phyloP scores from a whole-genome alignment of 2,888 invertebrate genomes.

The Cerceris rybyensis region DNA sequence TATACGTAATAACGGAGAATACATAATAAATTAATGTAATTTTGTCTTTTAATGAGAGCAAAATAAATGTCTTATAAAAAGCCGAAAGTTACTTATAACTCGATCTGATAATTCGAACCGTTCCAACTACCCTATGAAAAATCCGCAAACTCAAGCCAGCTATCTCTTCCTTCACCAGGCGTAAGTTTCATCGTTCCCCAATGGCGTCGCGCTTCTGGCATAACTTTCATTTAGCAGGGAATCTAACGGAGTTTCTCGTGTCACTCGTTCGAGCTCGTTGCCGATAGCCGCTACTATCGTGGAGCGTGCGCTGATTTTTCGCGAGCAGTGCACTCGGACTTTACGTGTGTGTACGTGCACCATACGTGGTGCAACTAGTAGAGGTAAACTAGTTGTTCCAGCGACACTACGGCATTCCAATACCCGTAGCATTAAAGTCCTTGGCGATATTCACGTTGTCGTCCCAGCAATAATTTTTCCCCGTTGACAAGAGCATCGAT shows the following conservation, averaged over 20 bases:
- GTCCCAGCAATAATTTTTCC: constrained; percentile 52
- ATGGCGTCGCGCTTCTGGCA: constrained; percentile 11
- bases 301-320: constrained; percentile 31
- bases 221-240: constrained; percentile 46
- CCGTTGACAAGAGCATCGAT: constrained; percentile 49
- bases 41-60: no score
- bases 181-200: neutral
- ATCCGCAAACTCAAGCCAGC: neutral
- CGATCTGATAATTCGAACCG: no score
- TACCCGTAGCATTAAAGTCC: constrained; percentile 49
- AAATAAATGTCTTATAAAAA: no score
- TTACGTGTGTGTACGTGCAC: neutral
- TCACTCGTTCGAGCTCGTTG: constrained; percentile 24
- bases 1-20: no score
- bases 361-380: constrained; percentile 11
- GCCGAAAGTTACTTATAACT: no score
- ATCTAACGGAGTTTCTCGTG: constrained; percentile 55
- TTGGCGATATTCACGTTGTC: constrained; percentile 56
- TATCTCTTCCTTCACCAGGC: neutral
- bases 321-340: constrained; percentile 7
- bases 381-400: constrained; percentile 59
- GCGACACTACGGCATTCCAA: constrained; percentile 57
- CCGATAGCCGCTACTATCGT: constrained; percentile 36
- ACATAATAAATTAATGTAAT: no score
- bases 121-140: no score